phyloP scores from a whole-genome alignment of 2,797 vertebrate genomes.

The Labeo calbasu region DNA sequence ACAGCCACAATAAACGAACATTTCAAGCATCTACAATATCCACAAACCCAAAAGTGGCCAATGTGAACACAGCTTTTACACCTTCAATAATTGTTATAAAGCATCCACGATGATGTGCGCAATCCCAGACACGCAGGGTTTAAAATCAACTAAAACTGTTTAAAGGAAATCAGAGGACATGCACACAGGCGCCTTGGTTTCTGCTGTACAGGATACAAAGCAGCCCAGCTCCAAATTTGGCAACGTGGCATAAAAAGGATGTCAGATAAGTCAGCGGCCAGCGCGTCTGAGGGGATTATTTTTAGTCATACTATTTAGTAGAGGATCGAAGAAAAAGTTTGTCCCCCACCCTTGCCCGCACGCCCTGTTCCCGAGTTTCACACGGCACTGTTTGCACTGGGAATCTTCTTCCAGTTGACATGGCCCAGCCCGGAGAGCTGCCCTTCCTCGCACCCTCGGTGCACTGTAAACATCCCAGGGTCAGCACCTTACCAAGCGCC shows the following conservation, averaged over 20 bases:
- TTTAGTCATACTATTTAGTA: conserved; percentile 66
- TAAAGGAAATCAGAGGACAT: conserved; percentile 63
- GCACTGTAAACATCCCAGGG: conserved; percentile 66
- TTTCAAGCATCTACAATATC: neutral
- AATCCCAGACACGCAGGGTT: neutral
- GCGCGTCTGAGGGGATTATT: conserved; percentile 64
- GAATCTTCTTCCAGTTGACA: conserved; percentile 71
- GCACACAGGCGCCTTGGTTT: conserved; percentile 54
- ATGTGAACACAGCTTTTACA: neutral
- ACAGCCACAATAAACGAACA: neutral
- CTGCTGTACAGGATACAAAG: conserved; percentile 64
- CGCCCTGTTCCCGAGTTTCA: conserved; percentile 56
- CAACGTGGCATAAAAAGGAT: conserved; percentile 70
- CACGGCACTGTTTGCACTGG: conserved; percentile 71
- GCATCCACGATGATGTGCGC: neutral
- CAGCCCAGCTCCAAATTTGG: conserved; percentile 70
- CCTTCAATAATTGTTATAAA: neutral
- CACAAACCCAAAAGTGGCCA: neutral
- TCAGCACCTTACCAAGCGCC: conserved; percentile 56
- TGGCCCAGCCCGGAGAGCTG: conserved; percentile 64
- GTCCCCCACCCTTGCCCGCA: conserved; percentile 46
- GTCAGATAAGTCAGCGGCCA: conserved; percentile 65
- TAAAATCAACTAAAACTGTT: conserved; percentile 6
- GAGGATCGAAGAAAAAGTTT: conserved; percentile 58
- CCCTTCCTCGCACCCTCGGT: conserved; percentile 55